These are phyloP conservation scores for Platycheirus rosarum DNA, from an alignment of 2,888 invertebrate genomes.

Conservation along the genomic window DNA sequence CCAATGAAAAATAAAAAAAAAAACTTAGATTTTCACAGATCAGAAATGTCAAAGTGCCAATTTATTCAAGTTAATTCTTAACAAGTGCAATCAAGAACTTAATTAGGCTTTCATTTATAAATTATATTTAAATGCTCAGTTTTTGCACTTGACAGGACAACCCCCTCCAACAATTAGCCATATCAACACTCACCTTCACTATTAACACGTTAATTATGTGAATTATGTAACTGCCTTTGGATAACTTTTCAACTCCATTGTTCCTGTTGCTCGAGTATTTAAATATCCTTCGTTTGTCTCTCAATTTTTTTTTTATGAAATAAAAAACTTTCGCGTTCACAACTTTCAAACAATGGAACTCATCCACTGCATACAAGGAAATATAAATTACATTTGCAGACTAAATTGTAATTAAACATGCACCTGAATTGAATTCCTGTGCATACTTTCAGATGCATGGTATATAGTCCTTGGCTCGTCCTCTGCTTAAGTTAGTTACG, in stretches of 20 bases:
- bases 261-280: conserved; percentile 70
- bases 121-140: conserved; percentile 1
- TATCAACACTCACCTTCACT: not conserved
- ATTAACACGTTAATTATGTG: conserved; percentile 53
- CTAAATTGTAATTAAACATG: conserved; percentile 74
- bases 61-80: too few species aligned
- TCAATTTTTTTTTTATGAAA: conserved; percentile 23
- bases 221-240: conserved; percentile 59
- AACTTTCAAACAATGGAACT: conserved; percentile 60
- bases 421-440: conserved; percentile 74
- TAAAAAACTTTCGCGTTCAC: conserved; percentile 55
- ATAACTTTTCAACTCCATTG: conserved; percentile 65
- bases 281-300: conserved; percentile 47
- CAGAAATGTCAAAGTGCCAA: too few species aligned
- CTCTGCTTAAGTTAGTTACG: not conserved
- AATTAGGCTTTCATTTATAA: conserved; percentile 13
- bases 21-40: too few species aligned
- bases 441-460: conserved; percentile 40
- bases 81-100: too few species aligned
- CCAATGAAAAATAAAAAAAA: too few species aligned
- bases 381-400: conserved; percentile 73
- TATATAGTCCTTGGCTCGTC: conserved; percentile 9
- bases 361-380: conserved; percentile 64
- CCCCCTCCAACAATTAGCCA: not conserved
- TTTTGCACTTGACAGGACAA: conserved; percentile 4